Evolutionary conservation across 2,888 invertebrate genomes (phyloP), one percentile per base, ranked within the genome.

Genomic region (Drosophila birchii): DNA sequence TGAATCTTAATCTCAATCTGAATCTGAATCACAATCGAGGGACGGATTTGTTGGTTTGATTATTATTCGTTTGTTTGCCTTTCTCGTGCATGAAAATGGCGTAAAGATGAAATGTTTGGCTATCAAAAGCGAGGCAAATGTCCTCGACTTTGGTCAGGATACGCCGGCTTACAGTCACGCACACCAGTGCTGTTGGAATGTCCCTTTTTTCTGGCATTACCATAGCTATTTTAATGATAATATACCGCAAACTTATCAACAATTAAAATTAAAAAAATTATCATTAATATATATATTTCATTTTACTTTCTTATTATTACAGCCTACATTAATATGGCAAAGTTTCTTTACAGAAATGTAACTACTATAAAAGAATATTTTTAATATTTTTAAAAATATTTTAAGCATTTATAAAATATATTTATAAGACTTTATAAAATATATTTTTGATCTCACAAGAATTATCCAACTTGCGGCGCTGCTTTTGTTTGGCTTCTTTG

Each of bases 91-190:
- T 43, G 63, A 69, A 75, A 72, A 77, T 78, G 75, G 63, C 76
- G 67, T 76, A 78, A 82, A 85, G 85, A 67, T 76, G 76, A 55
- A 55, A 73, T 73, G 74, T 64, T 58, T 79, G 82, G 72, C 79
- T 67, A 72, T 75, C 79, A 79, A 81, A 78, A 51, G 53, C 20
- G 38, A 20, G 47, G 51, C 36, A 44, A 39, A 63, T 53, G 63
- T 59, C 58, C 60, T 57, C 64, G 71, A 71, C 44, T 55, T 56
- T 43, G 44, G 56, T 12, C 60, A 29, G 39, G 20, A 32, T 32
- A 20, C 9, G 20, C 14, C 8, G 18, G 29, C n/a, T n/a, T 43
- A 75, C 45, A 81, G 87, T 79, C 81, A 86, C 81, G 81, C 87
- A 81, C 73, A 74, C 49, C 62, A 63, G 45, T 47, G 59, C 23